Evolutionary conservation across 2,797 vertebrate genomes (phyloP).

Genomic region (Cheirogaleus major): DNA sequence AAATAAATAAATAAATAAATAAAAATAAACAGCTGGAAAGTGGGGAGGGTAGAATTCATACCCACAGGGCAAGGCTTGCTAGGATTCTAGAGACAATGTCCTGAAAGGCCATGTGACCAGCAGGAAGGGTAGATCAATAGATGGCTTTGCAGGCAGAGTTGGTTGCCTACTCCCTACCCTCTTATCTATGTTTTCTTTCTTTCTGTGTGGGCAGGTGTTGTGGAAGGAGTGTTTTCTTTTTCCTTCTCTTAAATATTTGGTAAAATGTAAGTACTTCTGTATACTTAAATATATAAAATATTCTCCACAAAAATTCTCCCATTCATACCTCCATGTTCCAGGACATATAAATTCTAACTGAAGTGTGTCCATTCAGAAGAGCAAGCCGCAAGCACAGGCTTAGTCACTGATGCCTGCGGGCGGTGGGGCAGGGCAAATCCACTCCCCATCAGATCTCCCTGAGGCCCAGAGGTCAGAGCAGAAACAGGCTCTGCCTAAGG

Average conservation of each 20-base stretch:
- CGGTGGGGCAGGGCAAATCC: background rate
- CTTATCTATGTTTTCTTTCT: background rate
- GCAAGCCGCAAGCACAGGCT: background rate
- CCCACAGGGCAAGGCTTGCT: background rate
- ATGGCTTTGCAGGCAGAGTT: background rate
- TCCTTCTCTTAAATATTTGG: background rate
- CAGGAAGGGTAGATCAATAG: background rate
- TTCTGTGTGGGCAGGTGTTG: background rate
- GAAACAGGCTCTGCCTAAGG: background rate
- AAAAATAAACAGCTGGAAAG: too few species aligned
- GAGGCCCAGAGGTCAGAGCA: background rate
- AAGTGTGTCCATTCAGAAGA: background rate
- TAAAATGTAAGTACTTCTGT: background rate
- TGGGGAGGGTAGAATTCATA: background rate
- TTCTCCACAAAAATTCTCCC: background rate
- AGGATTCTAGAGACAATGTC: background rate
- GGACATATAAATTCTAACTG: background rate
- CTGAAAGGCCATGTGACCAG: background rate
- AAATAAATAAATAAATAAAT: too few species aligned
- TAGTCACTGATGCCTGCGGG: background rate
- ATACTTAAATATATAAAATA: background rate
- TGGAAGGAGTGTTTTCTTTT: background rate
- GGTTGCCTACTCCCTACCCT: background rate
- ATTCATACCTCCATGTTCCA: background rate
- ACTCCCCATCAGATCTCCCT: background rate